Conservation (phyloP, 2,888 invertebrate genomes). For the Philaethria dido region DNA sequence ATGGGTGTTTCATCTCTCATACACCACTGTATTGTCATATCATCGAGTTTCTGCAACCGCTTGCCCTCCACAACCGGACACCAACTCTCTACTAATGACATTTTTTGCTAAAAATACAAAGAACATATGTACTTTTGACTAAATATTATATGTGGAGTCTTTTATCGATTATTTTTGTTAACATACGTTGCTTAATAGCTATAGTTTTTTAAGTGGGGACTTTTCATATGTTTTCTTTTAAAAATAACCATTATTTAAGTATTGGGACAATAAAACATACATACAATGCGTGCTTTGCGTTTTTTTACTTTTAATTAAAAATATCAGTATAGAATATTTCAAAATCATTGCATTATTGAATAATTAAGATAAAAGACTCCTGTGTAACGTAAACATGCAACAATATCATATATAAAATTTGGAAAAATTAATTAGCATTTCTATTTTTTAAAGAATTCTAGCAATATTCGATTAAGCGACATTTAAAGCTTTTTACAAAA, state of each 20-base stretch:
- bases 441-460: conserved; percentile 8
- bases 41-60: conserved; percentile 80
- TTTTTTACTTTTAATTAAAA: background rate
- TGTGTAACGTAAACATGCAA: conserved; percentile 22
- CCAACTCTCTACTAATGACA: conserved; percentile 86
- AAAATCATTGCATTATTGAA: background rate
- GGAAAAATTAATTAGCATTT: conserved; percentile 4
- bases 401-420: conserved; percentile 5
- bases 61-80: conserved; percentile 68
- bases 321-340: background rate
- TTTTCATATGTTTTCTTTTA: background rate
- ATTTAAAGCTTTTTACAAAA: conserved; percentile 16
- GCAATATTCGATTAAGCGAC: conserved; percentile 21
- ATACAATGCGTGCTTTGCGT: background rate
- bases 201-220: no score
- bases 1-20: conserved; percentile 85
- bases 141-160: conserved; percentile 11
- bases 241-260: background rate
- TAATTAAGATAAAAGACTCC: conserved; percentile 22
- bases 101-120: conserved; percentile 83
- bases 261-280: background rate
- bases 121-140: background rate
- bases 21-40: conserved; percentile 88
- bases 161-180: conserved; percentile 3
- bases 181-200: background rate